These are phyloP conservation scores for Pseudoatta argentina DNA, from an alignment of 1,140 invertebrate genomes.

Conservation along the genomic window DNA sequence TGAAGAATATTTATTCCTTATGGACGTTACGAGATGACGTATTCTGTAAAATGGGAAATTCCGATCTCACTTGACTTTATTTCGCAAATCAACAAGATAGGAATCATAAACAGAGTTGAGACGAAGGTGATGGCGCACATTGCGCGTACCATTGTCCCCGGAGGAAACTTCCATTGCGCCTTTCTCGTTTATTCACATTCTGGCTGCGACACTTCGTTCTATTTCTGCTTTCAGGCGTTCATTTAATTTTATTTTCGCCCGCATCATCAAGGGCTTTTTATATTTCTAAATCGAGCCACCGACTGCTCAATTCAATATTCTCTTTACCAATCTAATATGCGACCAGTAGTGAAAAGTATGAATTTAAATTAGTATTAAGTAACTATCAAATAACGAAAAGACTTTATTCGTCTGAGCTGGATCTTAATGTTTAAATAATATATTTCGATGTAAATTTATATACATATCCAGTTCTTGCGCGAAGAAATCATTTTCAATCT, in stretches of 20 bases:
- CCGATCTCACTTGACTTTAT: conserved; percentile 34
- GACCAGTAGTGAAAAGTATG: background rate
- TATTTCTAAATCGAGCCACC: conserved; percentile 48
- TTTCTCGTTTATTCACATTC: conserved; percentile 50
- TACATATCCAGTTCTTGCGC: too few species aligned
- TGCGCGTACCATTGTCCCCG: conserved; percentile 26
- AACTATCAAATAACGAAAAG: too few species aligned
- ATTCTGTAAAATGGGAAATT: conserved; percentile 18
- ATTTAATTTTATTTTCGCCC: conserved; percentile 63
- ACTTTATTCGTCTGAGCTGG: too few species aligned
- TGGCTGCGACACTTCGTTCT: conserved; percentile 55
- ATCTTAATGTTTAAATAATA: too few species aligned
- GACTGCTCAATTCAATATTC: too few species aligned
- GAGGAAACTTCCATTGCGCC: conserved; percentile 16
- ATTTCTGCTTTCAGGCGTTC: conserved; percentile 64
- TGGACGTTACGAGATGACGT: conserved; percentile 6
- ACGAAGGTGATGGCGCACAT: background rate
- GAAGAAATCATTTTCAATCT: too few species aligned
- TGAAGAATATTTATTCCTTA: conserved; percentile 4
- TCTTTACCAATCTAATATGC: background rate
- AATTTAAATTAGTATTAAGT: conserved; percentile 16
- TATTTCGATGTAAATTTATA: too few species aligned
- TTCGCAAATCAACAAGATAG: conserved; percentile 31
- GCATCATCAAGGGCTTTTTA: conserved; percentile 50
- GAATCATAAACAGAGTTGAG: conserved; percentile 35